Percentiles rank a stretch among this genome's conserved stretches.
Conservation (phyloP, 2,888 invertebrate species). For the Gymnosoma rotundatum region DNA sequence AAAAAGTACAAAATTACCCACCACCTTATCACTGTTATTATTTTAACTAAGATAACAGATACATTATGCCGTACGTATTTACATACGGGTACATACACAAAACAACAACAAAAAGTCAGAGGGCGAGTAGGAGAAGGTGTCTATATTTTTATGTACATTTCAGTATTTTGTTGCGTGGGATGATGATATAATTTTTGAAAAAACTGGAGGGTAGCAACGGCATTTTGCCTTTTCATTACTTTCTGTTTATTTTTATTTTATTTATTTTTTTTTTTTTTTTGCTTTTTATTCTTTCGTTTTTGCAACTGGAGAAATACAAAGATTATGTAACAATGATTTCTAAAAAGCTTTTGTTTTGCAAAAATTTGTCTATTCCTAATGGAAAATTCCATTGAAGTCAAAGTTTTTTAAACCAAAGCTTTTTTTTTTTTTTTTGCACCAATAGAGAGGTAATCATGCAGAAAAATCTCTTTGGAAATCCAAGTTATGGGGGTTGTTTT, state of each 20-base stretch:
- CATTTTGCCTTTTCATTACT: constrained; percentile 34
- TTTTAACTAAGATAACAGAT: constrained; percentile 37
- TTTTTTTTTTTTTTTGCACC: background rate
- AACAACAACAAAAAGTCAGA: background rate
- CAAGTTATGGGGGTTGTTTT: constrained; percentile 3
- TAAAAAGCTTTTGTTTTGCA: constrained; percentile 22
- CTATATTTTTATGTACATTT: background rate
- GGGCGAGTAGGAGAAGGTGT: constrained; percentile 17
- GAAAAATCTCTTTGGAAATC: background rate
- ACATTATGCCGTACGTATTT: constrained; percentile 3
- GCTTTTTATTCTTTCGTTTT: background rate
- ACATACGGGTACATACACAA: background rate
- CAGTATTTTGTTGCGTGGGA: constrained; percentile 4
- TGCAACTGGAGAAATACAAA: background rate
- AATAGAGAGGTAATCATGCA: constrained; percentile 1
- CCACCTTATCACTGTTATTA: background rate
- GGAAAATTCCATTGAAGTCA: constrained; percentile 36
- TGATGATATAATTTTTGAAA: constrained; percentile 57
- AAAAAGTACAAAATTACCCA: background rate
- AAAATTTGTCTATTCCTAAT: background rate
- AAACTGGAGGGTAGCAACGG: constrained; percentile 64
- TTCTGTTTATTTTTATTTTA: constrained; percentile 9
- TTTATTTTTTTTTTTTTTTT: no score
- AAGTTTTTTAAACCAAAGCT: constrained; percentile 15
- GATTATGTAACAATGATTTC: constrained; percentile 56